phyloP scores from a whole-genome alignment of 2,888 invertebrate species.

The Drosophila mayaguana region DNA sequence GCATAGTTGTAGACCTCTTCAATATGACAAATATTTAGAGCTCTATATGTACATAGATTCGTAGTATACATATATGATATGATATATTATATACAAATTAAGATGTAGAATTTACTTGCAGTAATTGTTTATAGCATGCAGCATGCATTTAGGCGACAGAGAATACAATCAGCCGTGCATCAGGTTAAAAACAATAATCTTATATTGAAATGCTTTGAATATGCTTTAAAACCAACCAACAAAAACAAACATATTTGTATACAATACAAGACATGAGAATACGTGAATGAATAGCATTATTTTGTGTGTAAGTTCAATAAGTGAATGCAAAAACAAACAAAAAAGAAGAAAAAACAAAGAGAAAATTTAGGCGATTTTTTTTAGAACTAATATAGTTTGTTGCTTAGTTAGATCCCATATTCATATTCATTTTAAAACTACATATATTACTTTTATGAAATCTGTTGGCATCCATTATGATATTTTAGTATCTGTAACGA shows the following conservation, averaged over 20 bases:
- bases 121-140: slow-evolving; percentile 53
- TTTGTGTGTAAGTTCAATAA: slow-evolving; percentile 42
- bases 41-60: slow-evolving; percentile 65
- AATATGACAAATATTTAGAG: slow-evolving; percentile 68
- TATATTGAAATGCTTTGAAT: slow-evolving; percentile 76
- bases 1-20: slow-evolving; percentile 38
- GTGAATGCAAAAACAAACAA: slow-evolving; percentile 27
- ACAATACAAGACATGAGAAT: slow-evolving; percentile 53
- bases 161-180: slow-evolving; percentile 42
- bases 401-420: slow-evolving; percentile 41
- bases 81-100: slow-evolving; percentile 33
- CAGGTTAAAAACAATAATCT: slow-evolving; percentile 44
- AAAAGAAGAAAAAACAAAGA: slow-evolving; percentile 2
- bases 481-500: slow-evolving; percentile 42
- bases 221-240: slow-evolving; percentile 73
- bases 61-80: slow-evolving; percentile 40
- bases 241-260: slow-evolving; percentile 46
- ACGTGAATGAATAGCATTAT: slow-evolving; percentile 49
- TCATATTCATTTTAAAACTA: slow-evolving; percentile 9
- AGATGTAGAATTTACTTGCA: slow-evolving; percentile 42
- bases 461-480: slow-evolving; percentile 35
- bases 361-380: slow-evolving; percentile 38
- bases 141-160: slow-evolving; percentile 53
- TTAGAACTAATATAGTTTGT: slow-evolving; percentile 65
- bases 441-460: slow-evolving; percentile 2